Percentiles rank a stretch among this genome's conserved stretches.
phyloP scores from a whole-genome alignment of 2,888 invertebrate species.

The Camponotus fellah region DNA sequence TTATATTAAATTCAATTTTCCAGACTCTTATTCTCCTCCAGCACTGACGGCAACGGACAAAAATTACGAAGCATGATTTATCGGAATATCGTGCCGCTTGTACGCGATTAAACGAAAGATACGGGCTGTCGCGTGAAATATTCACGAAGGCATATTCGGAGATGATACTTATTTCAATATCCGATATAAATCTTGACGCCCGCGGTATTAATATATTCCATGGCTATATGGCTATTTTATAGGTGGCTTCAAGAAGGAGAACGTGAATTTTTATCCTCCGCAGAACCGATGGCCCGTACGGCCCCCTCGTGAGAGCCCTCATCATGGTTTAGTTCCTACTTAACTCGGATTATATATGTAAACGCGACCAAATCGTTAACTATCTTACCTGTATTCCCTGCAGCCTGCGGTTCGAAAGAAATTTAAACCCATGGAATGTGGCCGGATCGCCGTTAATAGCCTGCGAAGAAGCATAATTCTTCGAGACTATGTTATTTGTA shows the following conservation, averaged over 20 bases:
- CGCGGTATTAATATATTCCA: conserved; percentile 69
- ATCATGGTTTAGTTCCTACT: conserved; percentile 77
- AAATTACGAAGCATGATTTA: conserved; percentile 42
- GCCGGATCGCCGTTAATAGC: conserved; percentile 73
- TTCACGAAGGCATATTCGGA: conserved; percentile 43
- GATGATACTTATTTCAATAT: conserved; percentile 55
- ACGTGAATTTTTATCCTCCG: conserved; percentile 70
- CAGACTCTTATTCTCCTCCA: neutral
- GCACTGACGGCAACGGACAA: neutral
- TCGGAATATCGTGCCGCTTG: conserved; percentile 16
- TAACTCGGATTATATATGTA: conserved; percentile 77
- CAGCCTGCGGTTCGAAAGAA: conserved; percentile 64
- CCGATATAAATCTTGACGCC: conserved; percentile 70
- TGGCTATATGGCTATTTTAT: conserved; percentile 67
- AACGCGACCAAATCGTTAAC: conserved; percentile 76
- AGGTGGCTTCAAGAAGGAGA: conserved; percentile 64
- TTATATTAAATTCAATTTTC: conserved; percentile 18
- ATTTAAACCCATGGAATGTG: conserved; percentile 72
- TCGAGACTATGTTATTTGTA: conserved; percentile 57
- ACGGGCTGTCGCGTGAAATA: conserved; percentile 40
- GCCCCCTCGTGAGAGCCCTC: conserved; percentile 78
- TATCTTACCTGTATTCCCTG: conserved; percentile 71
- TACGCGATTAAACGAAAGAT: conserved; percentile 43
- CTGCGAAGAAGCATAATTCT: conserved; percentile 73
- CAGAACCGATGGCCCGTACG: conserved; percentile 48